Conservation (phyloP, 2,113 vertebrate species). For the Pelvicachromis taeniatus region DNA sequence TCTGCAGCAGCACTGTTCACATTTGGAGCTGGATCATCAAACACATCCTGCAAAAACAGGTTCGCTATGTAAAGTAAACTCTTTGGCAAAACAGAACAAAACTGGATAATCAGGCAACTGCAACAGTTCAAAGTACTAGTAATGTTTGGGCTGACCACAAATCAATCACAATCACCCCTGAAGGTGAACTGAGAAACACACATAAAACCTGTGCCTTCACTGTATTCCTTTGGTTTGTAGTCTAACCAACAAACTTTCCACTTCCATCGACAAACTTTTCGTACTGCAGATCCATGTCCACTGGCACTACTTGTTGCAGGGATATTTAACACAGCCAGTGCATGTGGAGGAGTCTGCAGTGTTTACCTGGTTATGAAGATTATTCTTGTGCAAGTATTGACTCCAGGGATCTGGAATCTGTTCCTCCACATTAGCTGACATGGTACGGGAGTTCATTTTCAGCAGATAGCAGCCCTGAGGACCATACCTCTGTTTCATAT, state of each 20-base stretch:
- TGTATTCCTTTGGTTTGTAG: neutral
- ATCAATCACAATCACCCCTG: neutral
- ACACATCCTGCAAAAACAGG: constrained; percentile 73
- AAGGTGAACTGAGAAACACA: neutral
- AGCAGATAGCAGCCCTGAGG: constrained; percentile 94
- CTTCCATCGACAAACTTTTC: neutral
- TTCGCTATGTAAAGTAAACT: neutral
- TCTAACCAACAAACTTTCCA: neutral
- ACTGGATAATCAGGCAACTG: neutral
- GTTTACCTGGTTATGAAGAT: constrained; percentile 81
- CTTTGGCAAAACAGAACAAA: neutral
- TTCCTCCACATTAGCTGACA: constrained; percentile 81
- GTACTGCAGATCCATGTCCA: neutral
- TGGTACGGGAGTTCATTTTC: constrained; percentile 89
- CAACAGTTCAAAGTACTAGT: neutral
- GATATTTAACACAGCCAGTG: neutral
- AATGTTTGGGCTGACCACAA: neutral
- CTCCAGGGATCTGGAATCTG: constrained; percentile 99
- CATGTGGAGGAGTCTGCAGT: no score
- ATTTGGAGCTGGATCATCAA: constrained; percentile 73
- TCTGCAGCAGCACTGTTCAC: constrained; percentile 75
- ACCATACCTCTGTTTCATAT: constrained; percentile 96
- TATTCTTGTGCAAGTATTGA: constrained; percentile 91
- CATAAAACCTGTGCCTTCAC: neutral
- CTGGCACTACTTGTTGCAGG: neutral